Conservation (phyloP, 2,888 invertebrate genomes). For the Drosophila mercatorum region DNA sequence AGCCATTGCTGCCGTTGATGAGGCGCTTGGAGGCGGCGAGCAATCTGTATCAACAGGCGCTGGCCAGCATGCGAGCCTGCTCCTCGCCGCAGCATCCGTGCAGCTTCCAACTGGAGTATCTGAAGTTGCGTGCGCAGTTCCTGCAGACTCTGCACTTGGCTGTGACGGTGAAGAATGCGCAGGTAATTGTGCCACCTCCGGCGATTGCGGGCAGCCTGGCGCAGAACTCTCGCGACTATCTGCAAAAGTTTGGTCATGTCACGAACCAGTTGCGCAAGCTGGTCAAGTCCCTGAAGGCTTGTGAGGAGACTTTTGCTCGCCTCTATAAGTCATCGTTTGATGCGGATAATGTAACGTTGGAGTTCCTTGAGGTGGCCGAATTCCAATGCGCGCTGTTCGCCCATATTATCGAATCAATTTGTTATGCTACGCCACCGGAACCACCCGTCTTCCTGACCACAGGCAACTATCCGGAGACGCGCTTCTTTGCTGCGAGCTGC, state of each 20-base stretch:
- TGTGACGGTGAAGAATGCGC: constrained; percentile 85
- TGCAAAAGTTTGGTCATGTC: constrained; percentile 91
- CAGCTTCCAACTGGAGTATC: constrained; percentile 90
- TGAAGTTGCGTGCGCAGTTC: constrained; percentile 90
- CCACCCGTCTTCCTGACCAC: constrained; percentile 81
- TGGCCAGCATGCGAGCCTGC: constrained; percentile 85
- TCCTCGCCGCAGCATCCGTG: constrained; percentile 85
- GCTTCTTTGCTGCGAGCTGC: constrained; percentile 81
- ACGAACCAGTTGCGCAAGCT: constrained; percentile 92
- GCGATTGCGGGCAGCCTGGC: constrained; percentile 94
- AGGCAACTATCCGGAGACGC: constrained; percentile 84
- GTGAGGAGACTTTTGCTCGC: constrained; percentile 90
- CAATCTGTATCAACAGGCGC: constrained; percentile 88
- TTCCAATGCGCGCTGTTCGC: constrained; percentile 83
- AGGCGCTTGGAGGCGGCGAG: constrained; percentile 86
- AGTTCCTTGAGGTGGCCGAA: constrained; percentile 88
- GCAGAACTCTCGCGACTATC: constrained; percentile 90
- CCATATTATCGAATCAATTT: constrained; percentile 83
- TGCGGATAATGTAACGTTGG: constrained; percentile 91
- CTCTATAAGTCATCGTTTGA: constrained; percentile 94
- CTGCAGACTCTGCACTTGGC: constrained; percentile 87
- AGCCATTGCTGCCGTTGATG: constrained; percentile 84
- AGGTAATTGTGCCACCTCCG: constrained; percentile 95
- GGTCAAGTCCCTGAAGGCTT: constrained; percentile 88
- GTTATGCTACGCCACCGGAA: constrained; percentile 84